Base-by-base conservation (phyloP, 1,140 invertebrate species). In the Habropoda laboriosa region DNA sequence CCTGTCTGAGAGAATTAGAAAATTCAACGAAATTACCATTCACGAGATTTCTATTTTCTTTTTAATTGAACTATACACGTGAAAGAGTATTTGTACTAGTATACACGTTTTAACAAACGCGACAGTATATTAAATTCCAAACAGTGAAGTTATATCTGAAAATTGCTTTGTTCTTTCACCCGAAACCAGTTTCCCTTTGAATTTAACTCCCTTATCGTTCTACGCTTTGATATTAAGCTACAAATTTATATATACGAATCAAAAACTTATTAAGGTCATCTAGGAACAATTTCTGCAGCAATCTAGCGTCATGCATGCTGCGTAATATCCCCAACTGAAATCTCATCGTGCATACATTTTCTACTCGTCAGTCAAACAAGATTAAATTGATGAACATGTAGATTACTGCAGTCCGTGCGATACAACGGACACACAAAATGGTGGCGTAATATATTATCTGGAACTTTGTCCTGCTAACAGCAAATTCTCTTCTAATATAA, bases 271-370 rank as follows among this genome's bases (percentile, higher is more conserved):
- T 58, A 58, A 58, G 55, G 55, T 58, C 55, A 58, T 58, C 30
- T 21, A 58, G 18, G 30, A 18, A 58, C 30, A 32, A 58, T 58
- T 38, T 63, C 60, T 38, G n/a, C 60, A 35, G 12, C 60, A 27
- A 63, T 63, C 60, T 27, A 63, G 12, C 32, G n/a, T 38, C 35
- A 38, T 24, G 8, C n/a, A 13, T 13, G 6, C 60, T 16, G 21
- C 60, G 60, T 24, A 63, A 63, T 63, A 63, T 40, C 60, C 60
- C 35, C 60, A 63, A 10, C n/a, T 32, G 60, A 63, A 63, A 63
- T 63, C 60, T 63, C 60, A 63, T 63, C 35, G 60, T 18, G 60
- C 60, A 63, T 63, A 63, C 60, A 63, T 63, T 63, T 63, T 63
- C 60, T 63, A 63, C 60, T 63, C 35, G 60, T 63, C 60, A 18